phyloP scores from a whole-genome alignment of 2,888 invertebrate species.

The Metopia argyrocephala region DNA sequence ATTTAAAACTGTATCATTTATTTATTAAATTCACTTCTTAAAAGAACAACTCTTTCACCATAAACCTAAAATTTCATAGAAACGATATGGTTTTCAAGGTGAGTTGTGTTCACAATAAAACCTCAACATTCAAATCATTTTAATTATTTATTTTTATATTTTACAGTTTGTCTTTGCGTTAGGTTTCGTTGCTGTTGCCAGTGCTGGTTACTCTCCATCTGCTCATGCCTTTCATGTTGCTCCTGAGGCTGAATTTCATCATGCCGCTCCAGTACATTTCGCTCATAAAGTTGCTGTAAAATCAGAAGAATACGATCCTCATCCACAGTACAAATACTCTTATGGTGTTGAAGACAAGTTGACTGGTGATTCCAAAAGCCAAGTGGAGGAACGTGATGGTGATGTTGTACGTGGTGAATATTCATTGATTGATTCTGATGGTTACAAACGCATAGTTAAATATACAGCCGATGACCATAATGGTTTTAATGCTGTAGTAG shows the following conservation, averaged over 20 bases:
- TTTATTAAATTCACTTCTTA: slow-evolving; percentile 38
- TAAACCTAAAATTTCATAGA: too few relatives aligned
- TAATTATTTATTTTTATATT: slow-evolving; percentile 18
- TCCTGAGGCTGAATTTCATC: too few relatives aligned
- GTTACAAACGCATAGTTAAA: neutral
- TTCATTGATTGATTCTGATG: neutral
- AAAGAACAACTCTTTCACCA: slow-evolving; percentile 72
- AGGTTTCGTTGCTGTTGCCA: slow-evolving; percentile 73
- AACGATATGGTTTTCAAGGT: neutral
- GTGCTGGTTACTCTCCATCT: slow-evolving; percentile 71
- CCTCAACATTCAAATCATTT: too few relatives aligned
- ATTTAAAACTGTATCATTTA: neutral
- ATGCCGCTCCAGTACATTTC: slow-evolving; percentile 63
- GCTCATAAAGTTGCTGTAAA: slow-evolving; percentile 43
- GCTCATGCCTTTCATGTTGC: slow-evolving; percentile 68
- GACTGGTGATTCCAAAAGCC: slow-evolving; percentile 64
- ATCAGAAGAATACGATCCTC: slow-evolving; percentile 72
- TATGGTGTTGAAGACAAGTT: slow-evolving; percentile 74
- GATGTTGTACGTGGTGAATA: neutral
- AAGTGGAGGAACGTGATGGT: neutral
- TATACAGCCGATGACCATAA: neutral
- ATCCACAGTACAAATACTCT: slow-evolving; percentile 74
- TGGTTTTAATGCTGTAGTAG: neutral
- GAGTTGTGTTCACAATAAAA: too few relatives aligned
- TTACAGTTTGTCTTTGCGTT: slow-evolving; percentile 73